phyloP scores from a whole-genome alignment of 2,888 invertebrate species.

The Tipula helvola region DNA sequence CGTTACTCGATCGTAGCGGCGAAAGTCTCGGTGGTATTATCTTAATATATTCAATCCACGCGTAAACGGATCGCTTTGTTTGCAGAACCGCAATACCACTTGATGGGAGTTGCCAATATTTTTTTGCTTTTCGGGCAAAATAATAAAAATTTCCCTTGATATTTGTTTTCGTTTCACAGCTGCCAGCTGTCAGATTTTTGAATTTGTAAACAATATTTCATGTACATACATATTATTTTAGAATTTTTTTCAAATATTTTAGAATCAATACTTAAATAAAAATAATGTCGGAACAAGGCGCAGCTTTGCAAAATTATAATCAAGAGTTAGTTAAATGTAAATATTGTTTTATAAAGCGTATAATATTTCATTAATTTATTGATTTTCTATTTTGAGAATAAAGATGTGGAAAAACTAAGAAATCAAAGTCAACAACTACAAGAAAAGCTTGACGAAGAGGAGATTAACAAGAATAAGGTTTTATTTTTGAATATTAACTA shows the following conservation, averaged over 20 bases:
- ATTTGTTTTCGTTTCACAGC: too few relatives aligned
- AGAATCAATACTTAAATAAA: background rate
- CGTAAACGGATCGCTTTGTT: too few relatives aligned
- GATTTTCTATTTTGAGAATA: background rate
- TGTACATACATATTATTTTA: background rate
- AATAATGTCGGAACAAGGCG: background rate
- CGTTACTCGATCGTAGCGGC: too few relatives aligned
- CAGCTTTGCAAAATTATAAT: conserved; percentile 9
- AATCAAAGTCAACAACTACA: background rate
- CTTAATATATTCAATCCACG: too few relatives aligned
- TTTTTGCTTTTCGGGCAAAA: too few relatives aligned
- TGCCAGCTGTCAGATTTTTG: background rate
- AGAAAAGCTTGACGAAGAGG: background rate
- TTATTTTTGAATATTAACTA: background rate
- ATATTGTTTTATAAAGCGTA: background rate
- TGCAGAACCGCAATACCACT: too few relatives aligned
- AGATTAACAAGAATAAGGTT: background rate
- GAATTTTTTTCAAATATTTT: background rate
- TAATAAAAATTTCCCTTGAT: too few relatives aligned
- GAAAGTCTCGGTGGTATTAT: too few relatives aligned
- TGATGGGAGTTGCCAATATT: too few relatives aligned
- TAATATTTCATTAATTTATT: too few relatives aligned
- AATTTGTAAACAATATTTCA: background rate
- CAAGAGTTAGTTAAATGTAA: conserved; percentile 10
- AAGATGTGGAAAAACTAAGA: background rate